Conservation (phyloP, 2,797 vertebrate species). For the Brotula barbata region DNA sequence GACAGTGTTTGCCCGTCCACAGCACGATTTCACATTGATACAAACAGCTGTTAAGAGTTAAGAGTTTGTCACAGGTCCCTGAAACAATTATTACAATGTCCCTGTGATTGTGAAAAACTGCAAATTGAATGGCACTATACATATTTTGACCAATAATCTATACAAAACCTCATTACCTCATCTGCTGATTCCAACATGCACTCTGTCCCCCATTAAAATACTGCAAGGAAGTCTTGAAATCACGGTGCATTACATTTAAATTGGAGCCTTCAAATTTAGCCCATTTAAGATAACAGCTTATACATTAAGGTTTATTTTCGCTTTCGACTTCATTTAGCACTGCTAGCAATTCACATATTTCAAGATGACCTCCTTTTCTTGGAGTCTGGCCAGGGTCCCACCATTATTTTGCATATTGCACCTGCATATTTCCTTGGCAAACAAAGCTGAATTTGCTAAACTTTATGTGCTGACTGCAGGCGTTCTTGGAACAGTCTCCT, state of each 20-base stretch:
- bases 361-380: conserved; percentile 21
- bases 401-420: conserved; percentile 36
- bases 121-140: no score
- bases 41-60: no score
- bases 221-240: conserved; percentile 40
- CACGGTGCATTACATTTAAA: conserved; percentile 20
- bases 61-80: conserved; percentile 3
- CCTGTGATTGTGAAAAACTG: no score
- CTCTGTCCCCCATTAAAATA: conserved; percentile 3
- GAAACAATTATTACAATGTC: no score
- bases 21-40: no score
- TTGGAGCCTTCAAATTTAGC: conserved; percentile 14
- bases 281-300: conserved; percentile 44
- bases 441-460: conserved; percentile 59
- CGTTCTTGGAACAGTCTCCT: conserved; percentile 43
- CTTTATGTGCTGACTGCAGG: conserved; percentile 42
- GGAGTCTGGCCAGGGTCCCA: conserved; percentile 6
- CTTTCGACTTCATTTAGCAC: conserved; percentile 15
- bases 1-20: no score
- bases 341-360: conserved; percentile 10
- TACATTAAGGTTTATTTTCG: conserved; percentile 20
- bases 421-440: conserved; percentile 30
- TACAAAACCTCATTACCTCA: conserved; percentile 11
- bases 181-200: conserved; percentile 12
- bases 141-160: background rate